Conservation (phyloP, 2,797 vertebrate species). For the Anomalospiza imberbis region DNA sequence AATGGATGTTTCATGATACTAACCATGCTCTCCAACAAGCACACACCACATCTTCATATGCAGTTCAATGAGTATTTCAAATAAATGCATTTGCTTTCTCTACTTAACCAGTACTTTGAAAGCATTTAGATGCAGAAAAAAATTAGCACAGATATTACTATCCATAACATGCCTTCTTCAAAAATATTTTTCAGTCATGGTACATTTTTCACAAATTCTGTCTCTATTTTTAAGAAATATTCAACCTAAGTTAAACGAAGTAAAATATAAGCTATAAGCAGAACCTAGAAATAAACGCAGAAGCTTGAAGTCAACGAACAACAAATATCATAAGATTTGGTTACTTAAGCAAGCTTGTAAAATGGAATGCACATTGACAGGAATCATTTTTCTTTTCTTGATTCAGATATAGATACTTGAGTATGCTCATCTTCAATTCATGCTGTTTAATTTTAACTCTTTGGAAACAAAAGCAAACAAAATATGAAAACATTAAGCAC, state of each 20-base stretch:
- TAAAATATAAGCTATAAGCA: background rate
- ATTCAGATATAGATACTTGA: background rate
- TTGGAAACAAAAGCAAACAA: constrained; percentile 43
- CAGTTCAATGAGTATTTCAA: background rate
- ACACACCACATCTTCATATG: background rate
- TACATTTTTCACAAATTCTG: background rate
- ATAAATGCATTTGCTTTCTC: background rate
- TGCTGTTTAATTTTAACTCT: constrained; percentile 38
- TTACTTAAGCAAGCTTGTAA: background rate
- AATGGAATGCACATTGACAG: background rate
- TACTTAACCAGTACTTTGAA: background rate
- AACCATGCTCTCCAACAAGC: background rate
- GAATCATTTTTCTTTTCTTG: constrained; percentile 6
- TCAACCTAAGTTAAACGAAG: background rate
- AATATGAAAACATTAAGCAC: background rate
- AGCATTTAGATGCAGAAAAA: background rate
- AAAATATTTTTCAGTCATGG: background rate
- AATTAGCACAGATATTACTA: background rate
- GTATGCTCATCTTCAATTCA: background rate
- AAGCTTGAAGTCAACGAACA: background rate
- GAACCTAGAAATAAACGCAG: background rate
- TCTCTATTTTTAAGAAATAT: background rate
- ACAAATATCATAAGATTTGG: background rate
- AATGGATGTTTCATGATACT: background rate
- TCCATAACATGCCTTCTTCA: background rate